phyloP scores from a whole-genome alignment of 1,140 invertebrate genomes.

The Anthonomus grandis region DNA sequence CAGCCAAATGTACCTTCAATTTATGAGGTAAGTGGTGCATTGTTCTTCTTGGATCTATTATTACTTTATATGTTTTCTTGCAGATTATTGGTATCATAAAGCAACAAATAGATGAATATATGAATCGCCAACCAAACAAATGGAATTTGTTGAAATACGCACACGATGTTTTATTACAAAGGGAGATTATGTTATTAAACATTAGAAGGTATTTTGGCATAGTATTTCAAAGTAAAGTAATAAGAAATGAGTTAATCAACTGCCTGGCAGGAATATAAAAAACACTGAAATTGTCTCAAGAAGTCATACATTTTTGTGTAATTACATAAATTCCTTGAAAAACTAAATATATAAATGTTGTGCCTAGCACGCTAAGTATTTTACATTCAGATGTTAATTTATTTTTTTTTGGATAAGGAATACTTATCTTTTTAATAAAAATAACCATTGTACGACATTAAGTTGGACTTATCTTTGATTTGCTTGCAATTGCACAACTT shows the following conservation, averaged over 20 bases:
- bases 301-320: no score
- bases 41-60: neutral
- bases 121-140: constrained; percentile 68
- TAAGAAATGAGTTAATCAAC: neutral
- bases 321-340: no score
- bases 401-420: no score
- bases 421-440: no score
- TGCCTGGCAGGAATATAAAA: neutral
- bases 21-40: constrained; percentile 66
- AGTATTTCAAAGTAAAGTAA: neutral
- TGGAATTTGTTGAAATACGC: constrained; percentile 69
- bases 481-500: no score
- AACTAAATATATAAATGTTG: no score
- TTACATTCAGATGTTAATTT: no score
- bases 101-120: constrained; percentile 78
- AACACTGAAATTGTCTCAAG: no score
- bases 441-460: no score
- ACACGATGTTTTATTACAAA: constrained; percentile 68
- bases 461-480: no score
- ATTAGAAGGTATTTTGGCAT: constrained; percentile 51
- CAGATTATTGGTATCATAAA: constrained; percentile 59
- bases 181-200: constrained; percentile 72
- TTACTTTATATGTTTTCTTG: constrained; percentile 23
- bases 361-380: no score
- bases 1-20: constrained; percentile 88